Evolutionary conservation across 2,888 invertebrate genomes (phyloP), one percentile per base, ranked within the genome.

Genomic region (Spisula subtruncata): DNA sequence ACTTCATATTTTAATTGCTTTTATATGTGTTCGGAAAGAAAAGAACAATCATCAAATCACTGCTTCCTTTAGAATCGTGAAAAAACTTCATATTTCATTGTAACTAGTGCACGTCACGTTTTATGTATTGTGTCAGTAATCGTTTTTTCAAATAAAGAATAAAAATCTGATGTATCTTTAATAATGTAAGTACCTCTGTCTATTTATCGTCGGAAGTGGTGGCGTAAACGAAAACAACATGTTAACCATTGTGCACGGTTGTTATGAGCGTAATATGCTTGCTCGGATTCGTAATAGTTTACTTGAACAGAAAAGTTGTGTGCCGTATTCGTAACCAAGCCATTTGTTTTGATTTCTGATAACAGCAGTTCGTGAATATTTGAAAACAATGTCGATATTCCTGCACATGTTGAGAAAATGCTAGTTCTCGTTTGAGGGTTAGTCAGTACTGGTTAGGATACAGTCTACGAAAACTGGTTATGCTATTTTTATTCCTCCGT

Each of bases 101-200:
- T 35, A 2, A 35, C 25, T 12, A 75, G 32, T 35, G 18, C 16
- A 29, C 18, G 16, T 75, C 4, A 60, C 25, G 8, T n/a, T 18
- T 18, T 32, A 18, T 32, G 12, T 75, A 41, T 20, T 84, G 75
- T 84, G 75, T n/a, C 32, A 71, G 75, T 83, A 75, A 84, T 81
- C 84, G 84, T 84, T 75, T 84, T 84, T 75, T 84, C 29, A 46
- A 81, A 46, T 46, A 75, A 83, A 84, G 48, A 25, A 20, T 41
- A 25, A 25, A 66, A 66, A 25, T 1, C 18, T 25, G 60, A 32
- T 79, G 8, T 79, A 29, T 20, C 8, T 79, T 5, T 79, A 35
- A 46, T 79, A 18, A 35, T 20, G 8, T 18, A 79, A 79, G 29
- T 5, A 79, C 35, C 79, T 20, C 35, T 41, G 35, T 32, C 29